A percentile compares a stretch with the other conserved stretches of the same genome.
Evolutionary conservation across 2,888 invertebrate species (phyloP).

Genomic region (Lamellibrachia columna): DNA sequence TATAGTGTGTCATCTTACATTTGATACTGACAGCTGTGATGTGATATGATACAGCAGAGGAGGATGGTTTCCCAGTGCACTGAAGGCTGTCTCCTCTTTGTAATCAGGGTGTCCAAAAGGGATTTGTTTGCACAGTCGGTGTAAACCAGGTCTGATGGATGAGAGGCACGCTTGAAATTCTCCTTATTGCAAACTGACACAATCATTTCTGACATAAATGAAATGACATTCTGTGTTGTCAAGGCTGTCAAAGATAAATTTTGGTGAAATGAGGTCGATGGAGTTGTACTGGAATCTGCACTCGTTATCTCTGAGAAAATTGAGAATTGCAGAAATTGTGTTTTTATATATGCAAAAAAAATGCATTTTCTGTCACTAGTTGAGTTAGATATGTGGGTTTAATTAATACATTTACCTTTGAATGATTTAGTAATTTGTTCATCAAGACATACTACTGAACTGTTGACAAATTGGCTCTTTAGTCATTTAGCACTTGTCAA

Average conservation of each 20-base stretch:
- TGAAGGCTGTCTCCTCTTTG: neutral
- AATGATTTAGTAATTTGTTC: neutral
- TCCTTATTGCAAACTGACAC: neutral
- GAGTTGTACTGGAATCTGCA: neutral
- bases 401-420: neutral
- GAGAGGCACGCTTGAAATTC: neutral
- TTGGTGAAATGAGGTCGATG: neutral
- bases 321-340: neutral
- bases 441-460: neutral
- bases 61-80: neutral
- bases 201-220: neutral
- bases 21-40: neutral
- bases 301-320: neutral
- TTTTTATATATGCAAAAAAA: neutral
- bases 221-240: neutral
- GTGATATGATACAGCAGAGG: neutral
- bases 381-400: neutral
- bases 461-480: neutral
- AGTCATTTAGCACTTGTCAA: neutral
- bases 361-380: neutral
- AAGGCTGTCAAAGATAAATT: neutral
- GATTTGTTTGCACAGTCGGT: neutral
- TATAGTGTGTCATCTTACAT: neutral
- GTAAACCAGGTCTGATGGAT: neutral
- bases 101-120: neutral